Conservation (phyloP, 2,888 invertebrate species). For the Mycogona germanica region DNA sequence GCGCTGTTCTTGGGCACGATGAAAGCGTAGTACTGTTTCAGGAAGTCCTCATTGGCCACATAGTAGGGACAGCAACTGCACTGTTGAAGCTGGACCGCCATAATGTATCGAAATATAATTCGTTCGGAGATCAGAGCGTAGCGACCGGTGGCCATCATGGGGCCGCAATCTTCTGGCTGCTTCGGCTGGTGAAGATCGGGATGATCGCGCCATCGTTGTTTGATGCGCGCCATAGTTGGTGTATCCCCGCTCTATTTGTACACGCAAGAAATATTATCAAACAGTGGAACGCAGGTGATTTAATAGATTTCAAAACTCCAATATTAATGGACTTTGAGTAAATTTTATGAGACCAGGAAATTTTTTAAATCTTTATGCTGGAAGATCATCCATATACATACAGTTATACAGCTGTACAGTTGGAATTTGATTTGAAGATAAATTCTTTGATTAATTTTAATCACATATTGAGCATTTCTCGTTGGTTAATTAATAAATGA, state of each 20-base stretch:
- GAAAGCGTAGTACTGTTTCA: conserved; percentile 16
- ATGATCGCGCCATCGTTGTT: conserved; percentile 5
- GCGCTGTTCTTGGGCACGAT: conserved; percentile 12
- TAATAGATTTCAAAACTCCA: too few relatives aligned
- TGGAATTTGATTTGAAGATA: too few relatives aligned
- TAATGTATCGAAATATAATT: conserved; percentile 9
- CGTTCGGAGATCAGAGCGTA: conserved; percentile 13
- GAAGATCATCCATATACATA: not conserved
- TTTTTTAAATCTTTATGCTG: not conserved
- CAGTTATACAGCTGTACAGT: too few relatives aligned
- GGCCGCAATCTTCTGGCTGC: not conserved
- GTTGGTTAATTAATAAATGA: too few relatives aligned
- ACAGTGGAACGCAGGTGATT: too few relatives aligned
- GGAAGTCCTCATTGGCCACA: conserved; percentile 11
- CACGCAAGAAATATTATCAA: not conserved
- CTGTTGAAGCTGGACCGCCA: not conserved
- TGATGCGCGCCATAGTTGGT: not conserved
- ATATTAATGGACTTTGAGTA: too few relatives aligned
- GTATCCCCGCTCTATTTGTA: not conserved
- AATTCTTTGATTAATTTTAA: too few relatives aligned
- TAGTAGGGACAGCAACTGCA: conserved; percentile 14
- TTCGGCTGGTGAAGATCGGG: not conserved
- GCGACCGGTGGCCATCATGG: not conserved
- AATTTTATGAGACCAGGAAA: too few relatives aligned
- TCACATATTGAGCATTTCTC: too few relatives aligned